Evolutionary conservation across 2,797 vertebrate species (phyloP).

Genomic region (Bucorvus abyssinicus): DNA sequence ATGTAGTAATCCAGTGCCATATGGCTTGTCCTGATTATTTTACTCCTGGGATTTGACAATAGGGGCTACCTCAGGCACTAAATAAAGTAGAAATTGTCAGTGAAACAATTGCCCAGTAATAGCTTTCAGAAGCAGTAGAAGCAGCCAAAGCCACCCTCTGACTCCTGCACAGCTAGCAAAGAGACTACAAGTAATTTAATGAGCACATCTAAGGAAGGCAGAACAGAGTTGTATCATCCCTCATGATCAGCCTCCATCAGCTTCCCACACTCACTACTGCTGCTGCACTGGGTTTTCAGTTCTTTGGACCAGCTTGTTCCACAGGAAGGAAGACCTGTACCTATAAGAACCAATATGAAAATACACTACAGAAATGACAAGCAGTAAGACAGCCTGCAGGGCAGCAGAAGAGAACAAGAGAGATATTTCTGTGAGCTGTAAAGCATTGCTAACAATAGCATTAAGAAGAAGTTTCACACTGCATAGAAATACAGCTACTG

Average conservation of each 20-base stretch:
- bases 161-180: background rate
- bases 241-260: background rate
- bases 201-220: background rate
- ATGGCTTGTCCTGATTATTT: background rate
- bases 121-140: background rate
- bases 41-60: background rate
- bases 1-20: background rate
- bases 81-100: background rate
- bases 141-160: background rate
- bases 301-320: background rate
- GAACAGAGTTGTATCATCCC: background rate
- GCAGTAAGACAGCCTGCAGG: background rate
- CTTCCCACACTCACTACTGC: background rate
- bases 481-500: rapidly evolving
- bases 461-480: background rate
- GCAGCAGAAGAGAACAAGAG: rapidly evolving
- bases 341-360: background rate
- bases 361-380: background rate
- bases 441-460: background rate
- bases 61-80: background rate
- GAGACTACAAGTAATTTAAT: background rate
- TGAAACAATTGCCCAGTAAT: background rate
- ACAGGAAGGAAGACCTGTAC: background rate
- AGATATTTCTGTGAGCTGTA: background rate
- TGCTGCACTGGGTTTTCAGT: background rate